Evolutionary conservation across 2,113 vertebrate genomes (phyloP).

Genomic region (Paramisgurnus dabryanus): DNA sequence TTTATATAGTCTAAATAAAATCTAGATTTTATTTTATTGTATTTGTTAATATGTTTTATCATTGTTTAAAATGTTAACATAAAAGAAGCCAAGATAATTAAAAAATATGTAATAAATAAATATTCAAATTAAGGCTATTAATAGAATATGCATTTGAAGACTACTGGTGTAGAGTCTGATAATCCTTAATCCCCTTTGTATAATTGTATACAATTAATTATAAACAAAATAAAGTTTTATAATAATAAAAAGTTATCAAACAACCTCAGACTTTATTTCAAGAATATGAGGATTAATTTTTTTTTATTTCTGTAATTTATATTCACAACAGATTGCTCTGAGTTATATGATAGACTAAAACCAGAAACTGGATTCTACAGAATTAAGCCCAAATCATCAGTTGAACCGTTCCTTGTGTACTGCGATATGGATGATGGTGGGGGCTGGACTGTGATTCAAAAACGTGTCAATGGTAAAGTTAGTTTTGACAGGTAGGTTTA

Average conservation of each 20-base stretch:
- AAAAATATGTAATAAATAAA: too few species aligned
- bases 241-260: too few species aligned
- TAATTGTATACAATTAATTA: too few species aligned
- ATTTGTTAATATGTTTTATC: background rate
- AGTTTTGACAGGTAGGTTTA: constrained; percentile 81
- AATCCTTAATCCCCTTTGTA: too few species aligned
- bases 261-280: too few species aligned
- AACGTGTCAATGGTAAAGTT: constrained; percentile 81
- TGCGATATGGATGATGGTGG: constrained; percentile 90
- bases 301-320: background rate
- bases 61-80: too few species aligned
- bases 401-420: constrained; percentile 82
- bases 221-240: too few species aligned
- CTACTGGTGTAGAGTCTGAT: too few species aligned
- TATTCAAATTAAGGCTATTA: too few species aligned
- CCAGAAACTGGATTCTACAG: constrained; percentile 80
- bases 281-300: background rate
- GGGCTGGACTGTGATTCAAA: constrained; percentile 89
- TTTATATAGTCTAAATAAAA: too few species aligned
- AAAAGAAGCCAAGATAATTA: too few species aligned
- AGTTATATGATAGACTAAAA: constrained; percentile 73
- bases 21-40: background rate
- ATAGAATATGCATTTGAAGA: too few species aligned
- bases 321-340: constrained; percentile 78
- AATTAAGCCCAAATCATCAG: constrained; percentile 72